Base-by-base conservation (phyloP, 2,888 invertebrate genomes). In the Eupsilia transversa region DNA sequence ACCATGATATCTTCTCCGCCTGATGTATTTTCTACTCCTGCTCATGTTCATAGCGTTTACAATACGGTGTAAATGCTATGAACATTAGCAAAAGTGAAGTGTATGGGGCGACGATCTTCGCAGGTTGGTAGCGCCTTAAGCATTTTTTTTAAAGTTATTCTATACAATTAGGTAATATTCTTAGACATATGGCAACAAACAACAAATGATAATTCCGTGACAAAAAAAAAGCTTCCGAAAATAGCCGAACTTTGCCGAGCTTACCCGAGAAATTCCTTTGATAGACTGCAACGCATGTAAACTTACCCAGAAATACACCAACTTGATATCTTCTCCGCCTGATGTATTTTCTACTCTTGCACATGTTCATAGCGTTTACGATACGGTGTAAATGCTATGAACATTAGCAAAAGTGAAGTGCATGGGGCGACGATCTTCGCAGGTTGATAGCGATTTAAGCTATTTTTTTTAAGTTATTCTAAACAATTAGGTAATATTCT, bases 341-440 rank as follows among this genome's bases (percentile, higher is more conserved):
- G 54, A 69, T 70, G 72, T 27, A 46, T 35, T 23, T 56, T 72
- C 70, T 12, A 72, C 43, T 3, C 70, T 38, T 72, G 72, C 72
- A 57, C 1, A 71, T 17, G 56, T 38, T 46, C 72, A 72, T 72
- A 57, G 72, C 71, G 23, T 46, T 30, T 30, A 30, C 71, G 10
- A 10, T 9, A 14, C 3, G 27, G 70, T 4, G 43, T 70, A 23
- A 72, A 70, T 43, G 72, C 71, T 35, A 72, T 72, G 72, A 56
- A 72, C 43, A 23, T 56, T 20, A 56, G 35, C 70, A 70, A 72
- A 70, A 70, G 56, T 7, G 70, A 70, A 70, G 10, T 1, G 10
- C 27, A 35, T 14, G 9, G 7, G 1, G 17, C 23, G 49, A 3
- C 7, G 30, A 30, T 52, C 30, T 71, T 67, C 41, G 1, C 30